These are phyloP conservation scores for Colossoma macropomum DNA, from an alignment of 2,113 vertebrate species.

Conservation along the genomic window DNA sequence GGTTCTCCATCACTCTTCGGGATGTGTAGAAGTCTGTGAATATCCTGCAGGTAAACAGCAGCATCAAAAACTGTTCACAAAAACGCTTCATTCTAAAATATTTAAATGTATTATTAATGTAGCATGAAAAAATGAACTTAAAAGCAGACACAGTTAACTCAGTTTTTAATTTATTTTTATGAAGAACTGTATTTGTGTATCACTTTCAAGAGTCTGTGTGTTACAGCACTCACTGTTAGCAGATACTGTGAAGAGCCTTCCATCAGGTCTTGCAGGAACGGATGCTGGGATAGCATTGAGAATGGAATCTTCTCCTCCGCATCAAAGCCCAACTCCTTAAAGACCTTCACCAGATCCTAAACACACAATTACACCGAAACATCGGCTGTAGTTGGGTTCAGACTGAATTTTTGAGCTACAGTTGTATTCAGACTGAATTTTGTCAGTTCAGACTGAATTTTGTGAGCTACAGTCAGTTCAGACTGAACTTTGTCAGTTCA, in stretches of 20 bases:
- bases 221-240: constrained; percentile 79
- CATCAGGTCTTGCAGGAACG: constrained; percentile 81
- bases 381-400: too few relatives aligned
- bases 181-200: not conserved
- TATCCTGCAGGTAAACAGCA: not conserved
- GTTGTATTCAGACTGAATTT: too few relatives aligned
- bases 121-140: too few relatives aligned
- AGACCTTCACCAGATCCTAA: constrained; percentile 62
- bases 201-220: not conserved
- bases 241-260: constrained; percentile 74
- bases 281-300: constrained; percentile 80
- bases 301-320: constrained; percentile 74
- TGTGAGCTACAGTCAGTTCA: too few relatives aligned
- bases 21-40: not conserved
- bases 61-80: not conserved
- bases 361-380: not conserved
- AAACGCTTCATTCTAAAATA: not conserved
- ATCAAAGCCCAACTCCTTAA: constrained; percentile 76
- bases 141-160: too few relatives aligned
- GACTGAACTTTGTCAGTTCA: too few relatives aligned
- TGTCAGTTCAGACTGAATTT: too few relatives aligned
- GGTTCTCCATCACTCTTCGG: not conserved
- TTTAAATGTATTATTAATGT: too few relatives aligned
- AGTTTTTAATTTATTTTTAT: too few relatives aligned
- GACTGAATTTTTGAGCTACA: too few relatives aligned